Evolutionary conservation across 2,888 invertebrate species (phyloP), one percentile per base, ranked within the genome.

Genomic region (Cabera pusaria): DNA sequence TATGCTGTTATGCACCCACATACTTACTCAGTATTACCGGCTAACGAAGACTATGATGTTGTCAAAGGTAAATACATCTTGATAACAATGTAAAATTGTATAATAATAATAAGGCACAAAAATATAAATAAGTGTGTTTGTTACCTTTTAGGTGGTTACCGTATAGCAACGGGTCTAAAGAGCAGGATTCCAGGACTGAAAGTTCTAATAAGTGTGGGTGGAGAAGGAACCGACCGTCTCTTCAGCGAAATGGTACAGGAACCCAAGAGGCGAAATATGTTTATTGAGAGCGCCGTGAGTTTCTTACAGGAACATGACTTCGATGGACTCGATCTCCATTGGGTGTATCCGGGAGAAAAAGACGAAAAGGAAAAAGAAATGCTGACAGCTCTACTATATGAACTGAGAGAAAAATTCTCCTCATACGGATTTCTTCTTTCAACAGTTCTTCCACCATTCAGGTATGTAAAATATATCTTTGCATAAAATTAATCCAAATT

Each of bases 291-390:
- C 20, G 90, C 93, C 0, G 68, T 94, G 0, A 78, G 81, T 22
- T 93, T 94, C 58, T 66, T 95, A 27, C 89, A 91, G 37, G 89
- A 91, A 38, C 91, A 94, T 53, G 91, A 92, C 37, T 96, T 97
- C 60, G 96, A 97, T 67, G 97, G 97, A 0, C 77, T 96, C 5
- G 96, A 96, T 62, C 83, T 96, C 2, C 93, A 96, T 57, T 96
- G 94, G 94, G 91, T 93, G 47, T 94, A 94, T 67, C 93, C 94
- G 53, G 87, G 87, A 26, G 87, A 87, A 59, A 77, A 68, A 45
- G 81, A 85, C 36, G 81, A 86, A 23, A 84, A 74, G 26, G 92
- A 91, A 68, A 92, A 87, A 64, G 90, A 90, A 6, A 77, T 90
- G 38, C 75, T 93, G 20, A 90, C 91, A 10, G 70, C 85, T 12